Conservation (phyloP, 1,140 invertebrate species). For the Cotesia glomerata region DNA sequence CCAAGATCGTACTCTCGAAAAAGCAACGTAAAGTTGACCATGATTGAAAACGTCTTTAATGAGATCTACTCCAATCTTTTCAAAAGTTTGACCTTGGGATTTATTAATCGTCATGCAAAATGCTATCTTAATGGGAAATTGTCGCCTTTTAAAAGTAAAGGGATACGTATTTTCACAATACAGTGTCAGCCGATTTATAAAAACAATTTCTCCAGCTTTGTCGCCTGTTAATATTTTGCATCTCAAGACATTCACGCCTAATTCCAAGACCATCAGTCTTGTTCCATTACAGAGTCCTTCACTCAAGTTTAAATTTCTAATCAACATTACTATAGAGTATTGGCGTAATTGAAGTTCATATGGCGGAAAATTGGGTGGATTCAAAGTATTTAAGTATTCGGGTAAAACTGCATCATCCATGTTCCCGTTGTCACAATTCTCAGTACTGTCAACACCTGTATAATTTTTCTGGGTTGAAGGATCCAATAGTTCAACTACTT, state of each 20-base stretch:
- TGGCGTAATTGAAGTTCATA: background rate
- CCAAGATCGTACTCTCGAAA: conserved; percentile 33
- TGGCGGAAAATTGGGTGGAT: conserved; percentile 7
- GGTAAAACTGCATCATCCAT: conserved; percentile 12
- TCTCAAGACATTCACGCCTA: conserved; percentile 32
- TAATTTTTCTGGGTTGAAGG: too few species aligned
- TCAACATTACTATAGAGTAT: conserved; percentile 8
- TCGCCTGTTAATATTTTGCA: conserved; percentile 23
- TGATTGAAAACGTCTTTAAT: conserved; percentile 36
- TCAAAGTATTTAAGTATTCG: conserved; percentile 28
- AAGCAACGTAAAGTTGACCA: conserved; percentile 46
- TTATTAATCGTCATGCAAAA: conserved; percentile 64
- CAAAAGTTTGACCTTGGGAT: conserved; percentile 47
- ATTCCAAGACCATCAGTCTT: conserved; percentile 28
- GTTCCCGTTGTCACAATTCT: conserved; percentile 12
- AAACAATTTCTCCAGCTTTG: conserved; percentile 24
- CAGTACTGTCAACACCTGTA: conserved; percentile 14
- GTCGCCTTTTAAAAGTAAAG: conserved; percentile 30
- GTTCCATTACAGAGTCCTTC: conserved; percentile 32
- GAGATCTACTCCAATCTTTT: conserved; percentile 41
- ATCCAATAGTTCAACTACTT: too few species aligned
- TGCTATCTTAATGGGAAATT: conserved; percentile 50
- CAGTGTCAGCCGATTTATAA: conserved; percentile 27
- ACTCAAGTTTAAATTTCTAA: conserved; percentile 20
- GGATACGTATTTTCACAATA: background rate